Conservation (phyloP, 2,888 invertebrate genomes). For the Anthoptus insignis region DNA sequence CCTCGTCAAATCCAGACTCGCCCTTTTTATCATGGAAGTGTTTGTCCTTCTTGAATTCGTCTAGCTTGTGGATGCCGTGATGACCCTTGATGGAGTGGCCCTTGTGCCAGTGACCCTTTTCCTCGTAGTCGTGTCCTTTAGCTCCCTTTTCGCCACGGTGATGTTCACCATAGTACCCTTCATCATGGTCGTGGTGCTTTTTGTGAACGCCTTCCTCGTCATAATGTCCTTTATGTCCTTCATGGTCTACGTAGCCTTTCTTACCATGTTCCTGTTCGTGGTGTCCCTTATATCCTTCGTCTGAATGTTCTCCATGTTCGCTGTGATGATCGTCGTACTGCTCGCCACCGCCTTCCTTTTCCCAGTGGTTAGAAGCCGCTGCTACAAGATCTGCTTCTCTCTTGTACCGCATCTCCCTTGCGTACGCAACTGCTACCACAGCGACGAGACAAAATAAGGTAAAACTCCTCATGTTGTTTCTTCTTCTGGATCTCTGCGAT, state of each 20-base stretch:
- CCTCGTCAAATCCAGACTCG: constrained; percentile 93
- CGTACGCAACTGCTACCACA: constrained; percentile 72
- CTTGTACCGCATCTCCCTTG: constrained; percentile 80
- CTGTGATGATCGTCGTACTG: constrained; percentile 88
- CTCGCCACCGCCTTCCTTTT: constrained; percentile 88
- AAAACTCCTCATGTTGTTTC: constrained; percentile 70
- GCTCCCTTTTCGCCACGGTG: constrained; percentile 89
- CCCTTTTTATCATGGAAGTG: constrained; percentile 96
- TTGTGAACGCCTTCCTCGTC: constrained; percentile 88
- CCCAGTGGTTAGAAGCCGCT: constrained; percentile 82
- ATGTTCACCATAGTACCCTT: constrained; percentile 89
- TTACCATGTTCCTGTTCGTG: constrained; percentile 89
- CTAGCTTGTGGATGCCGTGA: constrained; percentile 94
- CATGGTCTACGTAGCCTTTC: constrained; percentile 91
- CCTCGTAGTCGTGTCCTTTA: constrained; percentile 85
- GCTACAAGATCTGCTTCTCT: constrained; percentile 81
- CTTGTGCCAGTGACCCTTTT: constrained; percentile 91
- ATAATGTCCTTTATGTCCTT: constrained; percentile 87
- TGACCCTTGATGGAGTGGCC: constrained; percentile 95
- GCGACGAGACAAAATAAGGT: constrained; percentile 72
- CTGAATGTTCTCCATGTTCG: constrained; percentile 89
- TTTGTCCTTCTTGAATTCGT: constrained; percentile 95
- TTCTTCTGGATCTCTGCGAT: constrained; percentile 67
- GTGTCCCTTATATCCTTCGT: constrained; percentile 90
- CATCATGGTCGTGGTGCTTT: constrained; percentile 88